phyloP scores from a whole-genome alignment of 2,113 vertebrate species.

The Mustelus asterias region DNA sequence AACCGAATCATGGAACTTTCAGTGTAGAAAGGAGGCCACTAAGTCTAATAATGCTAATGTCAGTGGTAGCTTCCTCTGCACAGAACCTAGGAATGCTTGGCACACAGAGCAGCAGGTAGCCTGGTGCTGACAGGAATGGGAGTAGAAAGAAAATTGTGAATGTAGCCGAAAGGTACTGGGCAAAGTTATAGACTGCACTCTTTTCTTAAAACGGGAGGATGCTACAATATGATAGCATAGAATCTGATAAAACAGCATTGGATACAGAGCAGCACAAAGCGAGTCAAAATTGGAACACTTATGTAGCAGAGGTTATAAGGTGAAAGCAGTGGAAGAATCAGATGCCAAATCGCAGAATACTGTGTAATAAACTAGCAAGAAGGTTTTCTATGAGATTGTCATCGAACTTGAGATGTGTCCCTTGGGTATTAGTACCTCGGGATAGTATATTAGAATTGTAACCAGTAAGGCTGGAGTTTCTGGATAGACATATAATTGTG shows the following conservation, averaged over 20 bases:
- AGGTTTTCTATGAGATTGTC: slow-evolving; percentile 22
- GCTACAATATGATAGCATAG: background rate
- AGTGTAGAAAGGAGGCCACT: background rate
- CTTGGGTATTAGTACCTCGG: background rate
- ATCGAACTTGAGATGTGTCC: slow-evolving; percentile 8
- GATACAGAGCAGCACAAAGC: background rate
- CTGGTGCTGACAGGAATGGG: background rate
- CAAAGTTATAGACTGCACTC: background rate
- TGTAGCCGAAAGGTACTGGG: background rate
- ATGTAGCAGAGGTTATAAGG: background rate
- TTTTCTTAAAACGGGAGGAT: background rate
- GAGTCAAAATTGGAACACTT: background rate
- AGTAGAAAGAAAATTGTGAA: background rate
- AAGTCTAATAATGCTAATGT: background rate
- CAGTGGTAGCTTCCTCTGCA: background rate
- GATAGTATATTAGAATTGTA: slow-evolving; percentile 24
- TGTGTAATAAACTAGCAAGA: background rate
- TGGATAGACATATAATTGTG: slow-evolving; percentile 28
- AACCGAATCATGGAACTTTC: background rate
- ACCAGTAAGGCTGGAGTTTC: slow-evolving; percentile 12
- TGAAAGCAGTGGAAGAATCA: background rate
- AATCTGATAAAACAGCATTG: slow-evolving; percentile 17
- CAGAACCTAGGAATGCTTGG: background rate
- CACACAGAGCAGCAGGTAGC: background rate
- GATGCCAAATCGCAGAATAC: background rate